Conservation (phyloP, 2,888 invertebrate species). For the Antitype chi region DNA sequence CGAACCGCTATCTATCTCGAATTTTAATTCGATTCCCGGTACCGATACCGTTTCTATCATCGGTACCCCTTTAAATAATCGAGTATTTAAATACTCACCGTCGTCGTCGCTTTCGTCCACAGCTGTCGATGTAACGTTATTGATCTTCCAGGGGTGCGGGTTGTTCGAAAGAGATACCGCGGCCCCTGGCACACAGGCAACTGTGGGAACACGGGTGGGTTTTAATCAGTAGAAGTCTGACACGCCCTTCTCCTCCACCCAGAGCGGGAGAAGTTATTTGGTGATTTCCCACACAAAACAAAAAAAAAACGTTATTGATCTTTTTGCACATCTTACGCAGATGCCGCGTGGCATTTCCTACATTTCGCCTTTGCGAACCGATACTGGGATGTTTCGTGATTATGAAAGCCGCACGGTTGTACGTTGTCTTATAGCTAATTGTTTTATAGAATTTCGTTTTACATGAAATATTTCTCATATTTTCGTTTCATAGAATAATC, state of each 20-base stretch:
- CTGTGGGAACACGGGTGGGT: too few relatives aligned
- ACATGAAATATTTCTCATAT: too few relatives aligned
- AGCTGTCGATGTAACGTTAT: background rate
- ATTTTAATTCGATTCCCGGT: background rate
- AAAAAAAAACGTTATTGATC: background rate
- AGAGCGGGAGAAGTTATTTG: too few relatives aligned
- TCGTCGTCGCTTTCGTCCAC: background rate
- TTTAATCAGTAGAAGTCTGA: too few relatives aligned
- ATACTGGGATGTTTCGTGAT: slow-evolving; percentile 4
- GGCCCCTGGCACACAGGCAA: too few relatives aligned
- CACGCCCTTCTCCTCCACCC: too few relatives aligned
- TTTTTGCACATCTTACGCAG: background rate
- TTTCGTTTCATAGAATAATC: too few relatives aligned
- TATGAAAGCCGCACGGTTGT: slow-evolving; percentile 11
- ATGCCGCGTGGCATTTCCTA: background rate
- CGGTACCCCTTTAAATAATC: background rate
- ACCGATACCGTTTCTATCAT: background rate
- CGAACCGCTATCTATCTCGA: background rate
- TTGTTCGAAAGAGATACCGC: too few relatives aligned
- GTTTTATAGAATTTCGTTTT: too few relatives aligned
- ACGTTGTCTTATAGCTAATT: too few relatives aligned
- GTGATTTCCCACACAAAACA: too few relatives aligned
- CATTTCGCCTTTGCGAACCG: background rate
- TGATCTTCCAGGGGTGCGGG: too few relatives aligned
- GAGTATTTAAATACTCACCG: background rate